Base-by-base conservation (phyloP, 92 coral and sea anemone genomes). In the Porites evermanni region DNA sequence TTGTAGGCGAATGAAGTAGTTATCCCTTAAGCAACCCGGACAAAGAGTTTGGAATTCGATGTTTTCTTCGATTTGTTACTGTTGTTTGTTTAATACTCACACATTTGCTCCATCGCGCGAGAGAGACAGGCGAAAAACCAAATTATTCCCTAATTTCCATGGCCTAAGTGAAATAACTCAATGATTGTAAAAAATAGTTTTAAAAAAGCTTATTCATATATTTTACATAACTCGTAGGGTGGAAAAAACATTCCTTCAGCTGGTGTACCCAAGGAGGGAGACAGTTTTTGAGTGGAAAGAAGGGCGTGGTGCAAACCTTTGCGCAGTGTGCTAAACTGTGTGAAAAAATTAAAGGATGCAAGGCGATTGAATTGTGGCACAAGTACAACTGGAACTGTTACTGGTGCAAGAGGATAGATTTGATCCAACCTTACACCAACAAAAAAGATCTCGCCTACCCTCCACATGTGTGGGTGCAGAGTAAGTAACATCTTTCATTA, bases 211-310 rank as follows among this genome's bases (percentile, higher is more conserved):
- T 7, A 53, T 7, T 73, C 26, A 50, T 50, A 14, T 1, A 67
- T n/a, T 13, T 13, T 20, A 1, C 51, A 2, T 50, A 50, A 13
- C 51, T 73, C 16, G 1, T 12, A 73, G 78, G 78, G 16, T 73
- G 78, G 78, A n/a, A 5, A 16, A 50, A 51, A 12, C 16, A 17
- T 73, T 60, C 78, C 32, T 51, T 18, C 24, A 73, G 78, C 61
- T 73, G 78, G 78, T 73, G 78, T 19, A 73, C 78, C 78, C 16
- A 19, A 73, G 17, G 78, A 17, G 8, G 50, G 19, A 73, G 24
- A 2, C 1, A 53, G 19, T 38, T 38, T 38, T 38, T 38, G 47
- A 38, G 47, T 38, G 47, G 47, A 38, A 38, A 38, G 2, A 38
- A 6, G 2, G 47, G 47, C 47, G 47, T 38, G 47, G 6, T 3